phyloP scores from a whole-genome alignment of 2,113 vertebrate species.

The Semnopithecus entellus region DNA sequence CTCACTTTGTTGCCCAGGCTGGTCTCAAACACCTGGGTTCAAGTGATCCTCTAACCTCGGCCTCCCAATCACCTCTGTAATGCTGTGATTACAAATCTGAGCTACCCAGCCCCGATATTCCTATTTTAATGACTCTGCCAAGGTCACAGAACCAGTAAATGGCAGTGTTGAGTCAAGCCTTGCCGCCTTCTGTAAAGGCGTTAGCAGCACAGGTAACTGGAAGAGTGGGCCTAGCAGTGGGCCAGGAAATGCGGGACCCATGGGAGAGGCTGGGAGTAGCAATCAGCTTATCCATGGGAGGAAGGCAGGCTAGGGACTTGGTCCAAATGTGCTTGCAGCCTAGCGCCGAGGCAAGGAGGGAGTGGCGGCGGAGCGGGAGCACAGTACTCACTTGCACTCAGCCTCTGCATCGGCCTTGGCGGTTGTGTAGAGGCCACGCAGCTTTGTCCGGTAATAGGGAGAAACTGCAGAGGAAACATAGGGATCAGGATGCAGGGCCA shows the following conservation, averaged over 20 bases:
- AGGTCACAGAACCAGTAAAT: not conserved
- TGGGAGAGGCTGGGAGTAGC: not conserved
- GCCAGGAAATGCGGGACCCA: not conserved
- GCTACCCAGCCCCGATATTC: not conserved
- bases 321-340: not conserved
- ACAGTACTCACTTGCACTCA: conserved; percentile 89
- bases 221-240: not conserved
- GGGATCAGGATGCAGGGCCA: not conserved
- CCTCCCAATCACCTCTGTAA: not conserved
- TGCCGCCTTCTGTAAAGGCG: not conserved
- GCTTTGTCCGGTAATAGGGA: conserved; percentile 94
- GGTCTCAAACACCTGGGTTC: not conserved
- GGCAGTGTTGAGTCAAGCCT: fast-evolving
- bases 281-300: not conserved
- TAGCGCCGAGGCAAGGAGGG: not conserved
- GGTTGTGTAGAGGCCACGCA: conserved; percentile 93
- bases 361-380: fast-evolving
- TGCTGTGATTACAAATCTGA: not conserved
- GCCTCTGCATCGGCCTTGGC: conserved; percentile 95
- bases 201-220: not conserved
- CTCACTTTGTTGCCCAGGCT: not conserved
- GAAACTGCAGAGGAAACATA: conserved; percentile 85
- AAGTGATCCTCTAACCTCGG: not conserved
- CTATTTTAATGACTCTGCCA: not conserved
- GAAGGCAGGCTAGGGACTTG: not conserved